Percentiles rank a stretch among this genome's conserved stretches.
Evolutionary conservation across 2,797 vertebrate species (phyloP).

Genomic region (Gallinago stenura): DNA sequence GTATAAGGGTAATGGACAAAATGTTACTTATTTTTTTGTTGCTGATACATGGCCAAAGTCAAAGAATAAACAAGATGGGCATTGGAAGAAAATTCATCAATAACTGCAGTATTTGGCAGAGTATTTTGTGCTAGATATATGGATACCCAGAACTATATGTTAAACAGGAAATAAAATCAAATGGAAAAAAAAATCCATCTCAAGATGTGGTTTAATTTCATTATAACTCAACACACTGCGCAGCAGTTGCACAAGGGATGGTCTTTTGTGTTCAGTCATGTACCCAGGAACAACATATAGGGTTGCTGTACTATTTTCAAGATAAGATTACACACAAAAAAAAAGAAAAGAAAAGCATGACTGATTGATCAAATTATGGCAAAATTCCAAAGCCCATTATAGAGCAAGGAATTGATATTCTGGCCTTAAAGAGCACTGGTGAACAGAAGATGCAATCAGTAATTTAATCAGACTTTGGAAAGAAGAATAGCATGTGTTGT

Average conservation of each 20-base stretch:
- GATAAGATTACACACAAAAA: not conserved
- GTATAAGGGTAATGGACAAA: not conserved
- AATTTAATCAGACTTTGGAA: conserved; percentile 21
- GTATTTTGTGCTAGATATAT: not conserved
- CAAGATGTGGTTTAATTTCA: not conserved
- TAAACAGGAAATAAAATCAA: not conserved
- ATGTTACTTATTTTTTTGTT: not conserved
- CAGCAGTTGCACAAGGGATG: not conserved
- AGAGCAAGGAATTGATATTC: not conserved
- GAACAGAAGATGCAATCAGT: conserved; percentile 18
- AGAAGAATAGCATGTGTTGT: not conserved
- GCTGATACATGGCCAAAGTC: not conserved
- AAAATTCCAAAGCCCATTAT: not conserved
- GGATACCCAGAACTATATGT: not conserved
- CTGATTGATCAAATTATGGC: not conserved
- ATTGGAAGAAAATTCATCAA: not conserved
- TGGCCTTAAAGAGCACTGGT: not conserved
- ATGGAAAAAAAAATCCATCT: not conserved
- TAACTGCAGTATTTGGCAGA: not conserved
- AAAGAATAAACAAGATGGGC: not conserved
- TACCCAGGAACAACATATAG: not conserved
- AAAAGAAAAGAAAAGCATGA: not conserved
- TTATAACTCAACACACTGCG: not conserved
- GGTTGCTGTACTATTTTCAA: not conserved
- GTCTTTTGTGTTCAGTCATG: not conserved